Conservation (phyloP, 2,888 invertebrate genomes). For the Chrysomela aeneicollis region DNA sequence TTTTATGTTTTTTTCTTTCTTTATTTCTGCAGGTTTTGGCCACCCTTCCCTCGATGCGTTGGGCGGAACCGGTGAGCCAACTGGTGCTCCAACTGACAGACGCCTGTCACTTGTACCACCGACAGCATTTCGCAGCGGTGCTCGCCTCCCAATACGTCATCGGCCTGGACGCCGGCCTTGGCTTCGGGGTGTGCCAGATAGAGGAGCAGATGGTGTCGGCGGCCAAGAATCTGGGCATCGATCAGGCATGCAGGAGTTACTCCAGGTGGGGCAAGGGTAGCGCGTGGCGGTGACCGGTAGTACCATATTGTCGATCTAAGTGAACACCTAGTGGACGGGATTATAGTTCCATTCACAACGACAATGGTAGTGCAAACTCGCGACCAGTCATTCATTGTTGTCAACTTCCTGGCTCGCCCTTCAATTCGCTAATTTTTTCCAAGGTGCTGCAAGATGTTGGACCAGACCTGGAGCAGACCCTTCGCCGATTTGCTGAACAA, state of each 20-base stretch:
- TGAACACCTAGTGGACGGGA: too few species aligned
- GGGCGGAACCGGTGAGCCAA: conserved; percentile 83
- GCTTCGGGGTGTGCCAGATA: conserved; percentile 77
- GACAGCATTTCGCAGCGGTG: conserved; percentile 79
- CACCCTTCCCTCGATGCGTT: conserved; percentile 78
- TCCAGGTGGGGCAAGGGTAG: too few species aligned
- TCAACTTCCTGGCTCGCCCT: too few species aligned
- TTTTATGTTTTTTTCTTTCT: not conserved
- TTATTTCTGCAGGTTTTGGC: conserved; percentile 64
- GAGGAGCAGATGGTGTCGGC: conserved; percentile 83
- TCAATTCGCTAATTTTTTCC: not conserved
- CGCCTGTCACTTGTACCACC: conserved; percentile 80
- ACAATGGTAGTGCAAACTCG: too few species aligned
- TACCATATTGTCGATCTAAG: too few species aligned
- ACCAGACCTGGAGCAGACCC: conserved; percentile 54
- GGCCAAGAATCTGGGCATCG: conserved; percentile 80
- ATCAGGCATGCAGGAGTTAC: conserved; percentile 85
- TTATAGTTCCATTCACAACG: too few species aligned
- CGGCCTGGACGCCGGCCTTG: conserved; percentile 73
- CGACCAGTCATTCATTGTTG: too few species aligned
- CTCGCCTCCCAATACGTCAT: conserved; percentile 63
- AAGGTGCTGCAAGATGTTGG: conserved; percentile 58
- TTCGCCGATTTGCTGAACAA: conserved; percentile 66
- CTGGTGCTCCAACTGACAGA: conserved; percentile 83
- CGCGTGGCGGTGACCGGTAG: too few species aligned